Base-by-base conservation (phyloP, 1,140 invertebrate genomes). In the Drosophila erecta region DNA sequence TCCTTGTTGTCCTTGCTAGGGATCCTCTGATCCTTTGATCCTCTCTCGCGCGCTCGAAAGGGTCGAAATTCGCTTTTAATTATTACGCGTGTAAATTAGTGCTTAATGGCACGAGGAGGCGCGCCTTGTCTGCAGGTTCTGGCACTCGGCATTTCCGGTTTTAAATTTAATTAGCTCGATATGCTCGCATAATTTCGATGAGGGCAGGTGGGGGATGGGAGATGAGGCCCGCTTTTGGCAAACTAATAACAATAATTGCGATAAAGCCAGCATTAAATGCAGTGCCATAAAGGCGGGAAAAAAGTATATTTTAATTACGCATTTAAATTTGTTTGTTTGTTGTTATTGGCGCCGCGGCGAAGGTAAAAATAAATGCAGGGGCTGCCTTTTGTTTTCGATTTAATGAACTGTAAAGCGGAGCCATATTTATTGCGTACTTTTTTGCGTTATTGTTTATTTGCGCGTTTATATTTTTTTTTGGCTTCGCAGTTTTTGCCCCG, bases 191-290 rank as follows among this genome's bases (percentile, higher is more conserved):
- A 71, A 80, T 70, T 75, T 56, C 24, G 8, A 30, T 17, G 41
- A 3, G 24, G 62, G 8, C 47, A 49, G 20, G 43, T 4, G 24
- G 4, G 17, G 17, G 17, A n/a, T n/a, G n/a, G n/a, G 62, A 24
- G 50, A 6, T 22, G 66, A 14, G 30, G 43, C 67, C 64, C 65
- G 67, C 65, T 71, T 76, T 53, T 65, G 75, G 62, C 61, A 81
- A 85, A 79, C 83, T 87, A 87, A 87, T 87, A 87, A 75, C 76
- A 87, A 87, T 87, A 87, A 87, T 87, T 87, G 79, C 76, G 84
- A 87, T 87, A 89, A 89, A 89, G 79, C 84, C 84, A 83, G 84
- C 83, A 83, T 85, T 86, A 77, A 77, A 76, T 76, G 58, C 54
- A 79, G 54, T 55, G 54, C 65, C 71, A 85, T 81, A 76, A 73